Base-by-base conservation (phyloP, 2,797 vertebrate species). In the Acanthis flammea region DNA sequence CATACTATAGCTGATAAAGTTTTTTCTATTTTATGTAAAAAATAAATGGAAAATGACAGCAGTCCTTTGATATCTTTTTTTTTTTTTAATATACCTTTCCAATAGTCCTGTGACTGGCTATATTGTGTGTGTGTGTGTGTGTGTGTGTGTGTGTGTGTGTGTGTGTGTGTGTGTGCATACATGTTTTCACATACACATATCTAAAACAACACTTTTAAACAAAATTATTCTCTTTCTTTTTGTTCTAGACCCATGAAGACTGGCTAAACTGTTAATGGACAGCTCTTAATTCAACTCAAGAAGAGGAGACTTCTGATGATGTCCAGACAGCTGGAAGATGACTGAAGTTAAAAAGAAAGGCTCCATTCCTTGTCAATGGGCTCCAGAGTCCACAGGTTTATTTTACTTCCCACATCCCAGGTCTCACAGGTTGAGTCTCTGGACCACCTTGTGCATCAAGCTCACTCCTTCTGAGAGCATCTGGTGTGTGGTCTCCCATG, bases 361-460 rank as follows among this genome's bases (percentile, higher is more conserved):
- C 18, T 88, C 39, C 1, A 0, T 22, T 14, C 41, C 41, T 73
- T 54, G 25, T 53, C 48, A 37, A 53, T 35, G 21, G 8, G 14
- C 83, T 65, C 12, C 18, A 19, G 33, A 73, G n/a, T 25, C 31
- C 18, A 37, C 33, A 19, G 15, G 7, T 4, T 93, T 76, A 14
- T 67, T 85, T 79, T 85, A 12, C 35, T 28, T 62, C n/a, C 57
- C 42, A 60, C 14, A 24, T 73, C 19, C 24, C 5, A 3, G 18
- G 16, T 72, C 9, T 55, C 1, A 0, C 24, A 44, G 11, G 16
- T 0, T 62, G 25, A 72, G 47, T 3, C 28, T 19, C n/a, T 39
- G 37, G 23, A 55, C 9, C 23, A 61, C 7, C 17, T 41, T 2
- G 1, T 6, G 0, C 35, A 24, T 31, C 3, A 6, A 60, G 19